Conservation (phyloP, 2,888 invertebrate genomes). For the Acleris sparsana region DNA sequence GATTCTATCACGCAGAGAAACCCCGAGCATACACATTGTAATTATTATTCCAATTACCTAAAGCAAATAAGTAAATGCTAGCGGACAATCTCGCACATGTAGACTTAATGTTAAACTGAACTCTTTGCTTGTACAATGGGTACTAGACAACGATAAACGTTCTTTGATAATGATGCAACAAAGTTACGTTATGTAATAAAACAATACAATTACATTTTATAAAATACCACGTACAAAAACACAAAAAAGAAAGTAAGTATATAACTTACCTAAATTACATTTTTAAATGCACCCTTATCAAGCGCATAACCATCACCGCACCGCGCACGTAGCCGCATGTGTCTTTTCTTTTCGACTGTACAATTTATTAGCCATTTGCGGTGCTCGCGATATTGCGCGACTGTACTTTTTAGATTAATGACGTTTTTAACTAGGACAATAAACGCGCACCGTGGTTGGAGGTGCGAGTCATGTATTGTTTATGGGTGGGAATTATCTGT, state of each 20-base stretch:
- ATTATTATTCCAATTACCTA: too few relatives aligned
- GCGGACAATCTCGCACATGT: too few relatives aligned
- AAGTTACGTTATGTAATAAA: too few relatives aligned
- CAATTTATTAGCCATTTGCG: constrained; percentile 35
- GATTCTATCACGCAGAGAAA: too few relatives aligned
- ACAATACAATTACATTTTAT: too few relatives aligned
- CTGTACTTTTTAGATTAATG: constrained; percentile 33
- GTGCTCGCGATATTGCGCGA: constrained; percentile 35
- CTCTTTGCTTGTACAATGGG: too few relatives aligned
- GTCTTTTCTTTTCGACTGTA: constrained; percentile 37
- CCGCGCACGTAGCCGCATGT: constrained; percentile 28
- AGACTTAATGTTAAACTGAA: too few relatives aligned
- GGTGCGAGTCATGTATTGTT: not conserved
- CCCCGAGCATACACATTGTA: too few relatives aligned
- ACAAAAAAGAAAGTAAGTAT: not conserved
- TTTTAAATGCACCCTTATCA: not conserved
- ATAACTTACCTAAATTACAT: not conserved
- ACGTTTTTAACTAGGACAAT: constrained; percentile 24
- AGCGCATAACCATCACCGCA: not conserved
- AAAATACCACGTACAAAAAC: too few relatives aligned
- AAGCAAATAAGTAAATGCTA: too few relatives aligned
- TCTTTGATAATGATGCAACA: too few relatives aligned
- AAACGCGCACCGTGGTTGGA: not conserved
- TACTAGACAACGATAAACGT: too few relatives aligned
- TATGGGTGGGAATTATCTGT: not conserved